Evolutionary conservation across 2,888 invertebrate species (phyloP).

Genomic region (Chymomyza amoena): DNA sequence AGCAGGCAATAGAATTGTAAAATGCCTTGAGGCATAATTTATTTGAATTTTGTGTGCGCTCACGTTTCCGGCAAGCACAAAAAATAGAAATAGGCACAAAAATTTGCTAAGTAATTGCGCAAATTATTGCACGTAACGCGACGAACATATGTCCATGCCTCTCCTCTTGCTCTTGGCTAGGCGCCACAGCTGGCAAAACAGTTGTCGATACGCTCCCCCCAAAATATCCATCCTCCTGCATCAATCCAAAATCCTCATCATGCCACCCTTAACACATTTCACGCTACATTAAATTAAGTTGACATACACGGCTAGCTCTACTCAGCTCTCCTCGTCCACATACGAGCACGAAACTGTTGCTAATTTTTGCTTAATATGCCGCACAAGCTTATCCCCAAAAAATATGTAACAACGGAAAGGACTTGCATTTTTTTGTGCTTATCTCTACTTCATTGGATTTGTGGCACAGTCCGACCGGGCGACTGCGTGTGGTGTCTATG

Average conservation of each 20-base stretch:
- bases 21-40: conserved; percentile 63
- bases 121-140: conserved; percentile 66
- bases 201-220: conserved; percentile 18
- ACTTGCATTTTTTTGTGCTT: conserved; percentile 14
- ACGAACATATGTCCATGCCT: conserved; percentile 43
- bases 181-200: conserved; percentile 47
- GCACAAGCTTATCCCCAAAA: conserved; percentile 26
- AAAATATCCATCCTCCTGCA: neutral
- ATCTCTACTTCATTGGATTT: conserved; percentile 56
- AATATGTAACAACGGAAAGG: neutral
- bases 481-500: conserved; percentile 36
- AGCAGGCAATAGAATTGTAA: conserved; percentile 63
- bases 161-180: conserved; percentile 47
- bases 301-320: conserved; percentile 51
- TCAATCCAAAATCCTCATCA: too few relatives aligned
- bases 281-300: conserved; percentile 71
- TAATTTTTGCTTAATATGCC: conserved; percentile 65
- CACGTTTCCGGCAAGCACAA: conserved; percentile 29
- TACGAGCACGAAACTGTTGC: conserved; percentile 72
- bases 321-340: too few relatives aligned
- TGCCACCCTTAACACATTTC: conserved; percentile 39
- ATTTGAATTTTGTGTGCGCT: conserved; percentile 60
- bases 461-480: conserved; percentile 20
- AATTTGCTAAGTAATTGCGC: conserved; percentile 67
- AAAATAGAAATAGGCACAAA: conserved; percentile 25